Percentiles rank a stretch among this genome's conserved stretches.
These are phyloP conservation scores for Drosophila ambigua DNA, from an alignment of 1,140 invertebrate species.

Conservation along the genomic window DNA sequence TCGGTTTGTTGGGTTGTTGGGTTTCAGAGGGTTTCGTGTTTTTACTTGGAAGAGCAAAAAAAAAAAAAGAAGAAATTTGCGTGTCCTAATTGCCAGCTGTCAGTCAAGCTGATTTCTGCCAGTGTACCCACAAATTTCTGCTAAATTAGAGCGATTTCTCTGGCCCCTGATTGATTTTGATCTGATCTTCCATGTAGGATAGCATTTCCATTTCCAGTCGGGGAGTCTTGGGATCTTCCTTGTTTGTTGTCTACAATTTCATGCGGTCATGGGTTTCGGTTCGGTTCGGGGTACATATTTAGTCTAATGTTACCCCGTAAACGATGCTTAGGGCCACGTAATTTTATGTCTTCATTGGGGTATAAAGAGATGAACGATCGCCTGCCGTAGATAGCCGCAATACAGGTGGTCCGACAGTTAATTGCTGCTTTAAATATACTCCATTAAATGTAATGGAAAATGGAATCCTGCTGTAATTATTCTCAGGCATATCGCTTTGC, in stretches of 20 bases:
- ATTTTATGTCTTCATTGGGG: slow-evolving; percentile 46
- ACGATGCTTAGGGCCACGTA: slow-evolving; percentile 47
- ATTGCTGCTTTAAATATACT: no score
- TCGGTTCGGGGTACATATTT: slow-evolving; percentile 14
- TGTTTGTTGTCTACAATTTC: slow-evolving; percentile 64
- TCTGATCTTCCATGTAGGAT: no score
- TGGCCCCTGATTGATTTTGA: slow-evolving; percentile 54
- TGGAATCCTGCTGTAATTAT: not conserved
- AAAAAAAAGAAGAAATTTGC: slow-evolving; percentile 50
- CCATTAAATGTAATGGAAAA: no score
- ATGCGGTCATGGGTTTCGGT: slow-evolving; percentile 53
- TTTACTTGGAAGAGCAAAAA: slow-evolving; percentile 56
- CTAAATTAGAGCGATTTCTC: slow-evolving; percentile 56
- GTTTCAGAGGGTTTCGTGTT: slow-evolving; percentile 51
- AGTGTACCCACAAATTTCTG: slow-evolving; percentile 58
- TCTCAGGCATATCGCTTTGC: not conserved
- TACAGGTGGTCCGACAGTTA: slow-evolving; percentile 53
- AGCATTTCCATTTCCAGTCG: slow-evolving; percentile 15
- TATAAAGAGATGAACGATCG: slow-evolving; percentile 34
- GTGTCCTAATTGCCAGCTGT: slow-evolving; percentile 68
- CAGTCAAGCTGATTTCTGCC: slow-evolving; percentile 29
- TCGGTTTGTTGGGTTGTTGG: no score
- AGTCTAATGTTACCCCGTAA: slow-evolving; percentile 58
- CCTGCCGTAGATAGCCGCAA: slow-evolving; percentile 23
- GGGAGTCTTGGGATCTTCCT: slow-evolving; percentile 44